Conservation (phyloP, 2,888 invertebrate genomes). For the Xylota sylvarum region DNA sequence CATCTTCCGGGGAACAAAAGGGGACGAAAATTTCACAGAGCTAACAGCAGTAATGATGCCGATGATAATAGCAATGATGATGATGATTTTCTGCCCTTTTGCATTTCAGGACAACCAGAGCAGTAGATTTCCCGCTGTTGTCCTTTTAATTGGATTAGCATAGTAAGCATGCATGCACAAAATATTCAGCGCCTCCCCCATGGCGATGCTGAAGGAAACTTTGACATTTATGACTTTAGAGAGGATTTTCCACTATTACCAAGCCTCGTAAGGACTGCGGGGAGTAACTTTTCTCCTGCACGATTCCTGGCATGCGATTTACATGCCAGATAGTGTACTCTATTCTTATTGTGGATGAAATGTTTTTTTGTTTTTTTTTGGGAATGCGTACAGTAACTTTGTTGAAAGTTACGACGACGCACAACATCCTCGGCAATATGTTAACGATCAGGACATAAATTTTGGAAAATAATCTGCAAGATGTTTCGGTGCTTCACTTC, state of each 20-base stretch:
- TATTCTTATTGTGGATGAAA: not conserved
- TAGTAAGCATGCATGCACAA: not conserved
- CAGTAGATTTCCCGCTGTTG: slow-evolving; percentile 7
- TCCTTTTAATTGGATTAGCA: slow-evolving; percentile 31
- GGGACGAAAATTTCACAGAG: not conserved
- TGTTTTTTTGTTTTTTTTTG: not conserved
- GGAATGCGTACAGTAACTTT: not conserved
- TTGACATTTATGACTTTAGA: slow-evolving; percentile 8
- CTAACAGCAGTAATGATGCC: not conserved
- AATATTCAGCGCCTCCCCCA: not conserved
- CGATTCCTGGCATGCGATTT: not conserved
- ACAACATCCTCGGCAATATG: not conserved
- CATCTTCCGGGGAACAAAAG: not conserved
- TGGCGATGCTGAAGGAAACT: not conserved
- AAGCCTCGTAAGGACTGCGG: not conserved
- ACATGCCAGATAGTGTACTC: not conserved
- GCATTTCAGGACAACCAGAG: not conserved
- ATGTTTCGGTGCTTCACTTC: not conserved
- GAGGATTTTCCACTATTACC: not conserved
- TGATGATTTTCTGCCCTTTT: not conserved
- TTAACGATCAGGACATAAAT: slow-evolving; percentile 9
- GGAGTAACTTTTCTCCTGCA: not conserved
- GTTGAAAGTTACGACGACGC: not conserved
- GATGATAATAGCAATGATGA: slow-evolving; percentile 4
- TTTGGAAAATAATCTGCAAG: not conserved